A percentile compares a stretch with the other conserved stretches of the same genome.
Conservation (phyloP, 2,113 vertebrate species). For the Cervus canadensis region DNA sequence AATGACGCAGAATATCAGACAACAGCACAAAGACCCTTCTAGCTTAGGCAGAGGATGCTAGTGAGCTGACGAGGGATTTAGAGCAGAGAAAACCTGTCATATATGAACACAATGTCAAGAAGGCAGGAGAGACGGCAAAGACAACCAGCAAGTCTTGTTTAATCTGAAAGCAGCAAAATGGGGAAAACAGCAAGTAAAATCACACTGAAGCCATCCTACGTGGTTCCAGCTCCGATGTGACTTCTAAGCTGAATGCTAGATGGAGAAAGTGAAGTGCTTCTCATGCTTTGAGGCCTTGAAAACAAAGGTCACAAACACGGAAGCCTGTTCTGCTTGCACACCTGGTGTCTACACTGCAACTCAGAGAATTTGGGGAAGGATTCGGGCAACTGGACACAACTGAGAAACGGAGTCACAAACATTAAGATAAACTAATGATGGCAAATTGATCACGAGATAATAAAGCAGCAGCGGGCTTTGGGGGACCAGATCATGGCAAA, state of each 20-base stretch:
- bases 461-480: neutral
- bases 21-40: neutral
- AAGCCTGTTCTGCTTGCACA: neutral
- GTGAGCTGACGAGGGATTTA: neutral
- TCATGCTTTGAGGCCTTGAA: neutral
- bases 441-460: neutral
- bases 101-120: neutral
- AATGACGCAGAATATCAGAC: neutral
- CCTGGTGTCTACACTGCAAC: neutral
- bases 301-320: neutral
- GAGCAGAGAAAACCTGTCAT: neutral
- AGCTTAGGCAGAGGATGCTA: neutral
- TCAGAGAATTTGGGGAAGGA: neutral
- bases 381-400: neutral
- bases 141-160: neutral
- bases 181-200: neutral
- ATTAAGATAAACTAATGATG: neutral
- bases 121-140: neutral
- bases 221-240: no score
- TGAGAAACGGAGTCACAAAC: neutral
- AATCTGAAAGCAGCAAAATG: neutral
- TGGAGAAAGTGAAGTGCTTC: neutral
- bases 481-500: neutral
- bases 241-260: neutral
- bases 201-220: neutral